Base-by-base conservation (phyloP, 2,888 invertebrate genomes). In the Torymus auratus region DNA sequence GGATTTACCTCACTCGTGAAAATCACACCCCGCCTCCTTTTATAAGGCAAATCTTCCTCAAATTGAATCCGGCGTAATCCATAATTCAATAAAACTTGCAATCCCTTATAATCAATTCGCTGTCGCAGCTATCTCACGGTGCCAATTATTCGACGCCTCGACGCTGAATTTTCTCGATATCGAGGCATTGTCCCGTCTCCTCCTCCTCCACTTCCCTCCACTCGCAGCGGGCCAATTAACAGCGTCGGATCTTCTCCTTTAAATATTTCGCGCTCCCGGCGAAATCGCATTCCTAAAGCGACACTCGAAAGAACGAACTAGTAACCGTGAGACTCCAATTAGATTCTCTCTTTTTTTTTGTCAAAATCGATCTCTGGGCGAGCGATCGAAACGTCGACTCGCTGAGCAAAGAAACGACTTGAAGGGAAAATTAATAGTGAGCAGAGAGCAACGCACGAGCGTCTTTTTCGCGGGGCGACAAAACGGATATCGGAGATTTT, bases 401-500 rank as follows among this genome's bases (percentile, higher is more conserved):
- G 55, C 15, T 15, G 7, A 4, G 28, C 28, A 28, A 28, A 28
- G 28, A 28, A 28, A 28, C 28, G 28, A 28, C 28, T 28, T 4
- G 28, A 2, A 4, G 3, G 3, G 28, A 7, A 28, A 28, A 28
- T 28, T 28, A 28, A 28, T 28, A 28, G 28, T 28, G 28, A 7
- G n/a, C n/a, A n/a, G n/a, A n/a, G 28, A 7, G 28, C 28, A 7
- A 28, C 7, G 55, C n/a, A 53, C 12, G 17, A 7, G 53, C 28
- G 14, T 58, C 62, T 62, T 60, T 76, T 76, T 77, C 69, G 28
- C 28, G 55, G 55, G 23, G 14, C 55, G 20, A 10, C 55, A 62
- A 71, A 67, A 69, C 73, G 72, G 65, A 73, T 79, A 73, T 79
- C 62, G 62, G 73, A 69, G 73, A 79, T 73, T 78, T 78, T 68